A percentile compares a stretch with the other conserved stretches of the same genome.
These are phyloP conservation scores for Vidua macroura DNA, from an alignment of 2,113 vertebrate genomes.

Conservation along the genomic window DNA sequence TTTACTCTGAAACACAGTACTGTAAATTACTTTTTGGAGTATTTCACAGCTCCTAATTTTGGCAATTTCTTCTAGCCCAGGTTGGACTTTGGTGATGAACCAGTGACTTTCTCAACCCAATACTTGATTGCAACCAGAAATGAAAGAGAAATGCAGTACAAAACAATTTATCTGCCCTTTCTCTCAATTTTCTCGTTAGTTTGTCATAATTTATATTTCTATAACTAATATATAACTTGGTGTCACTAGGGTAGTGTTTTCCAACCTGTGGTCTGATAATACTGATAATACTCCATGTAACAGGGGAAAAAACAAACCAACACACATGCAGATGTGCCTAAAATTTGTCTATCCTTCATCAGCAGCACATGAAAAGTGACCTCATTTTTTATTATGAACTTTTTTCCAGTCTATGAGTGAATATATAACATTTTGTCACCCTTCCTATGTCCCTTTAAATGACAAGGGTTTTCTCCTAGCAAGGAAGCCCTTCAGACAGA, in stretches of 20 bases:
- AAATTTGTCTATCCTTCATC: not conserved
- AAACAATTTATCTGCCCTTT: not conserved
- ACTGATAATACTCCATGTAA: not conserved
- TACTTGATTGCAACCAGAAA: not conserved
- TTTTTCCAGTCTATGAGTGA: not conserved
- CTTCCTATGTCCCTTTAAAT: not conserved
- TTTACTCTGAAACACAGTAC: not conserved
- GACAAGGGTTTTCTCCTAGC: not conserved
- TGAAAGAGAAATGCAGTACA: not conserved
- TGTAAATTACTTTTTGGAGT: not conserved
- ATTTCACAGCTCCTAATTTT: not conserved
- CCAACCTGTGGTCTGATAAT: not conserved
- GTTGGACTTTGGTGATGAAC: not conserved
- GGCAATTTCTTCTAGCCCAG: not conserved
- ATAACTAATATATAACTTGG: not conserved
- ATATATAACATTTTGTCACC: not conserved
- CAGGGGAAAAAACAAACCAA: not conserved
- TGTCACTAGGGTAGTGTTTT: not conserved
- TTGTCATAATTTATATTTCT: not conserved
- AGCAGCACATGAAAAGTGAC: not conserved
- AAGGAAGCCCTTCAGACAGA: not conserved
- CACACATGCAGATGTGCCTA: not conserved
- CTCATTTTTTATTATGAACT: not conserved
- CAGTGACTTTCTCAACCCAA: accelerated
- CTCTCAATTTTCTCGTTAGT: not conserved